A percentile compares a stretch with the other conserved stretches of the same genome.
Evolutionary conservation across 2,797 vertebrate genomes (phyloP).

Genomic region (Hippocampus kuda): DNA sequence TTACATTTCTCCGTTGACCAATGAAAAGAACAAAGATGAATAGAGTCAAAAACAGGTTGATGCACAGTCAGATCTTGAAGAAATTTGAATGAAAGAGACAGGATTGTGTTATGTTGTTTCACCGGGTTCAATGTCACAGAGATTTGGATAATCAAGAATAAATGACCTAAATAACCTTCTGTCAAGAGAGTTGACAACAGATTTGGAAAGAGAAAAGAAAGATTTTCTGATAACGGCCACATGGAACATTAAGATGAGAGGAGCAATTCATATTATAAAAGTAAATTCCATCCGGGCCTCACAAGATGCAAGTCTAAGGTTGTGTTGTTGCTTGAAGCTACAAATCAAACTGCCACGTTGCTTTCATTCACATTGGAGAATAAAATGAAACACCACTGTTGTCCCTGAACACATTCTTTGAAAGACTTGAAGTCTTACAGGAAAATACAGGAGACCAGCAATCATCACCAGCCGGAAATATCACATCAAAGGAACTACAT

Average conservation of each 20-base stretch:
- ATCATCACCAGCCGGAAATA: slow-evolving; percentile 37
- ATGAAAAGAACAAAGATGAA: too few species aligned
- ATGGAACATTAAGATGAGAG: slow-evolving; percentile 53
- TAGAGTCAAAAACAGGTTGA: too few species aligned
- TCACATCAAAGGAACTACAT: slow-evolving; percentile 21
- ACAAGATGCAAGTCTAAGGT: slow-evolving; percentile 28
- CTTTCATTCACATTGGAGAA: slow-evolving; percentile 42
- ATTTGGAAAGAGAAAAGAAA: not conserved
- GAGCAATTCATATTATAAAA: slow-evolving; percentile 39
- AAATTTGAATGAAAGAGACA: not conserved
- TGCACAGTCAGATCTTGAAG: too few species aligned
- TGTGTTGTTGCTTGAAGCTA: slow-evolving; percentile 43
- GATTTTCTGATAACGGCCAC: slow-evolving; percentile 16
- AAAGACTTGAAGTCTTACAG: slow-evolving; percentile 46
- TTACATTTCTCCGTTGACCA: too few species aligned
- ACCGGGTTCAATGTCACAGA: not conserved
- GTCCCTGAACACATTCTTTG: slow-evolving; percentile 50
- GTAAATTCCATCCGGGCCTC: slow-evolving; percentile 45
- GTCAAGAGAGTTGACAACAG: not conserved
- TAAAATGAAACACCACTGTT: slow-evolving; percentile 45
- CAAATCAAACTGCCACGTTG: slow-evolving; percentile 45
- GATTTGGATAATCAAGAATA: not conserved
- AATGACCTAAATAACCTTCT: not conserved
- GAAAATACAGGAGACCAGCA: slow-evolving; percentile 41
- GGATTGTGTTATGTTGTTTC: not conserved